Evolutionary conservation across 2,888 invertebrate genomes (phyloP), one percentile per base, ranked within the genome.

Genomic region (Macropis europaea): DNA sequence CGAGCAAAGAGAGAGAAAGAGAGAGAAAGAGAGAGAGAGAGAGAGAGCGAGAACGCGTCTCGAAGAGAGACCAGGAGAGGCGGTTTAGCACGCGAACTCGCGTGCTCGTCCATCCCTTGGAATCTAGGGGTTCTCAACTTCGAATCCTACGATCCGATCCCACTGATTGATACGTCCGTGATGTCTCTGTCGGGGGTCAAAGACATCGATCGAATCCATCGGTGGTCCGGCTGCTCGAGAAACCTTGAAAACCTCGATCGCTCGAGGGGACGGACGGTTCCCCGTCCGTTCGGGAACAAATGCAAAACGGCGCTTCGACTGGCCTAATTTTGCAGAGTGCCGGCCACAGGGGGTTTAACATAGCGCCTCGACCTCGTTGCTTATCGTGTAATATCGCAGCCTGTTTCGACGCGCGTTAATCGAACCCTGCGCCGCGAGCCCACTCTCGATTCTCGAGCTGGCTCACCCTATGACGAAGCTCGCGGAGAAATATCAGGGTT

Each of bases 91-190:
- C 88, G 89, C 89, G 81, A 89, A 69, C 81, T 89, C 81, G 89
- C 89, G 88, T 89, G 89, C 83, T 85, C 82, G 83, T 82, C 79
- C 87, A 87, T 87, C 88, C 86, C 87, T 82, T 69, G 84, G 85
- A 84, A 82, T 82, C 77, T 83, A 72, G 73, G 45, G 87, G 88
- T 88, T 86, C 87, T 84, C 86, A 87, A 85, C 83, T 76, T 40
- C 13, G 36, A 17, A n/a, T 32, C n/a, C 13, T 11, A n/a, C 5
- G 28, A 43, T 45, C 24, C 26, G 17, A 42, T 47, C 17, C 42
- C 15, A 17, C 7, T 26, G 32, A 59, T 54, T 32, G 45, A 62
- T 42, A 24, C 6, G 5, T 57, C 40, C 15, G 40, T 28, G 56
- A 48, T 34, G 53, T 32, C 22, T n/a, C 38, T 13, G 34, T 11